phyloP scores from a whole-genome alignment of 2,888 invertebrate genomes.

The Scrobipalpa atriplicella region DNA sequence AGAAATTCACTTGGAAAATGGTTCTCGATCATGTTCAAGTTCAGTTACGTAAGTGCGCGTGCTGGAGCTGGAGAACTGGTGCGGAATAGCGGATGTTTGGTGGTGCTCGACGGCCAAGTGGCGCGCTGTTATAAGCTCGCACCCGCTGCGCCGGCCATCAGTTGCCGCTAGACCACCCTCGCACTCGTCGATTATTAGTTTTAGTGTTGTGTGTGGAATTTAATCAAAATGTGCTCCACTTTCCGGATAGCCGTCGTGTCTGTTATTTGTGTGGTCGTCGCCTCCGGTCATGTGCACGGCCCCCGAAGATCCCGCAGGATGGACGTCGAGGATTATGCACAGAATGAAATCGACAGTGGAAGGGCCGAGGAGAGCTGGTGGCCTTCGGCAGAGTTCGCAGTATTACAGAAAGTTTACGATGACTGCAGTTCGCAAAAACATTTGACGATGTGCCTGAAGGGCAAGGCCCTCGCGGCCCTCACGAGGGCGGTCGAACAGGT shows the following conservation, averaged over 20 bases:
- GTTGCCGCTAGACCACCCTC: slow-evolving; percentile 75
- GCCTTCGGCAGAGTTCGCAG: slow-evolving; percentile 82
- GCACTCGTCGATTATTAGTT: slow-evolving; percentile 68
- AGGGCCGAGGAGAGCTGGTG: slow-evolving; percentile 79
- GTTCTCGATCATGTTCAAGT: slow-evolving; percentile 82
- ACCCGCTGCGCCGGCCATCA: slow-evolving; percentile 69
- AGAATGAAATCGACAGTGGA: slow-evolving; percentile 78
- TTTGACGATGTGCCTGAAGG: slow-evolving; percentile 83
- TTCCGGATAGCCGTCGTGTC: slow-evolving; percentile 76
- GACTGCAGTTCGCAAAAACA: slow-evolving; percentile 84
- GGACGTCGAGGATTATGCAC: slow-evolving; percentile 68
- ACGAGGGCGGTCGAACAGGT: slow-evolving; percentile 84
- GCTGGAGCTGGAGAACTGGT: slow-evolving; percentile 79
- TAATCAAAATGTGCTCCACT: slow-evolving; percentile 70
- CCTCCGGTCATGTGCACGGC: slow-evolving; percentile 70
- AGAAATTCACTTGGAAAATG: slow-evolving; percentile 83
- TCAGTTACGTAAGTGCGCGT: slow-evolving; percentile 82
- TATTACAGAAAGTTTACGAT: slow-evolving; percentile 84
- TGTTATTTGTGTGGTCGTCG: slow-evolving; percentile 70
- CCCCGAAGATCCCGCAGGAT: slow-evolving; percentile 73
- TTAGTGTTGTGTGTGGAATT: slow-evolving; percentile 70
- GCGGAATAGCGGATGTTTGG: slow-evolving; percentile 83
- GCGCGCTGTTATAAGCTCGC: slow-evolving; percentile 79
- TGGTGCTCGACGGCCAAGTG: slow-evolving; percentile 76
- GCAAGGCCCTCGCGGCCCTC: slow-evolving; percentile 83